Base-by-base conservation (phyloP, 2,113 vertebrate species). In the Hyaena hyaena region DNA sequence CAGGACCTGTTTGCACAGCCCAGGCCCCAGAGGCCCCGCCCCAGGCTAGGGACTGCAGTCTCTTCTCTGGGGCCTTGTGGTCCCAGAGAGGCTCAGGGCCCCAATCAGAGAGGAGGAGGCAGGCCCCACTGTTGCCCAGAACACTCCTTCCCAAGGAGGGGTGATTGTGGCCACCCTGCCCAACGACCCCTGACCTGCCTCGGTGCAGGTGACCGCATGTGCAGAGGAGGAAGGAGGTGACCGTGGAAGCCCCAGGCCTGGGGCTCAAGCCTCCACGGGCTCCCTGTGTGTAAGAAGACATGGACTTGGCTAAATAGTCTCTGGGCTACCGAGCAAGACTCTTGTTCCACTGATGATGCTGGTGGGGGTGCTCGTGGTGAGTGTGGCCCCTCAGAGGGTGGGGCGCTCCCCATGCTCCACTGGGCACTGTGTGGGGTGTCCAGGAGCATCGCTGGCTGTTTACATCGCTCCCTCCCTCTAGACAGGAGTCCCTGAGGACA, bases 391-490 rank as follows among this genome's bases (percentile, higher is more conserved):
- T 15, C 0, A 7, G 19, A 5, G 23, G 61, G 43, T n/a, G 3
- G 11, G 45, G 66, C 11, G 6, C 23, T 8, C 79, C 88, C 8
- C 8, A 0, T 0, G 1, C 8, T 19, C 88, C 87, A 4, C 24
- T 2, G 45, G 76, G 90, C 16, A 3, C 73, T 2, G 21, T 1
- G 1, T 0, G 23, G 55, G 80, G 28, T 16, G 33, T 21, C 16
- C 2, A 7, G 71, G 55, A 58, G 58, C 0, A 23, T 53, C 43
- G 14, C 45, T 28, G 11, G 91, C 90, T 98, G 96, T 96, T 97
- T 94, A 83, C 82, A 1, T 50, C 14, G 39, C 88, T 87, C 31
- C 23, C 58, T 93, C 81, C 55, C 84, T 92, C 19, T 4, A 35
- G 88, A 28, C 0, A 0, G 0, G 7, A 15, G 33, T 76, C 97